A percentile compares a stretch with the other conserved stretches of the same genome.
Evolutionary conservation across 2,797 vertebrate species (phyloP).

Genomic region (Pogoniulus pusillus): DNA sequence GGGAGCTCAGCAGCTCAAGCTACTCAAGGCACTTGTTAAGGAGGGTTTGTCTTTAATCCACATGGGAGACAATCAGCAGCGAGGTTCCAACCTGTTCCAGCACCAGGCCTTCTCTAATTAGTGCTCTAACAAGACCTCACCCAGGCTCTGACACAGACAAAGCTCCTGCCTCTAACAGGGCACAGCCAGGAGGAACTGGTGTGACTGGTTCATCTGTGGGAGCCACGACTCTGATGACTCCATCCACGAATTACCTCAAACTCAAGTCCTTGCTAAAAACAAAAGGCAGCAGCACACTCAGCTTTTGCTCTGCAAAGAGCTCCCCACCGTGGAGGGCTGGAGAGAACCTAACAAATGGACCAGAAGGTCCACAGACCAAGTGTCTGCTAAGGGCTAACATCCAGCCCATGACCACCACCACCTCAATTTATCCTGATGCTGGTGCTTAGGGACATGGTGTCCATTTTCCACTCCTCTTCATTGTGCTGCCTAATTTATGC

Average conservation of each 20-base stretch:
- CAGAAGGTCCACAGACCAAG: not conserved
- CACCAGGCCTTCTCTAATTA: constrained; percentile 78
- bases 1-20: constrained; percentile 79
- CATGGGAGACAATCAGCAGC: constrained; percentile 86
- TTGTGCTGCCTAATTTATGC: not conserved
- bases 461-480: not conserved
- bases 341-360: not conserved
- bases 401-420: not conserved
- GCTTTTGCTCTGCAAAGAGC: not conserved
- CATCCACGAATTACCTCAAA: not conserved
- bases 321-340: not conserved
- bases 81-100: constrained; percentile 46
- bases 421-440: too few species aligned
- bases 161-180: not conserved
- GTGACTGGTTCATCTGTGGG: fast-evolving
- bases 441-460: not conserved
- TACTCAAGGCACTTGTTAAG: constrained; percentile 73
- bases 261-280: not conserved
- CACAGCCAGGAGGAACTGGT: not conserved
- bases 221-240: not conserved
- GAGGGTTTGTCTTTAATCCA: constrained; percentile 80
- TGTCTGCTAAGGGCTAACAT: not conserved
- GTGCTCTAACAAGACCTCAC: not conserved
- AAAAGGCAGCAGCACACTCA: fast-evolving
- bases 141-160: not conserved